Conservation (phyloP, 1,140 invertebrate genomes). For the Piezodorus guildinii region DNA sequence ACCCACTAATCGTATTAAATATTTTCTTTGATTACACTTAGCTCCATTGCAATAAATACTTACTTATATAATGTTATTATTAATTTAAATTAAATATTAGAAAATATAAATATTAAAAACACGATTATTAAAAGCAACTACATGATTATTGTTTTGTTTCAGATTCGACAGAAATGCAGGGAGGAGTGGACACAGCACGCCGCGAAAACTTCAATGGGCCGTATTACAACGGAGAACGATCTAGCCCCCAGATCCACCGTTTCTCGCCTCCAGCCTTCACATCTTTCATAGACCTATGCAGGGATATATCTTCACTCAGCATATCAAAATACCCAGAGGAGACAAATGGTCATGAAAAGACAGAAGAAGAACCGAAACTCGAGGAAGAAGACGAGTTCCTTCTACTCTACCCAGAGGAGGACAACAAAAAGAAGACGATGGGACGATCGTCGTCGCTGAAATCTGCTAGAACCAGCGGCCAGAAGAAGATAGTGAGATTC, state of each 20-base stretch:
- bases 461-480: neutral
- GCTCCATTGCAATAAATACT: too few relatives aligned
- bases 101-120: too few relatives aligned
- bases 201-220: neutral
- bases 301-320: neutral
- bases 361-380: neutral
- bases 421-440: conserved; percentile 3
- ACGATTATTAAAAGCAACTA: too few relatives aligned
- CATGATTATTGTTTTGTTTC: too few relatives aligned
- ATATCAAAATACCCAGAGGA: neutral
- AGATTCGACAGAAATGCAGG: neutral
- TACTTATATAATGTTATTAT: too few relatives aligned
- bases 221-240: neutral
- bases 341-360: neutral
- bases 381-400: conserved; percentile 7
- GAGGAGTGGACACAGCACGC: neutral
- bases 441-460: neutral
- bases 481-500: conserved; percentile 91
- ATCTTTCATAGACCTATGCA: conserved; percentile 1
- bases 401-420: conserved; percentile 12
- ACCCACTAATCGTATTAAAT: too few relatives aligned
- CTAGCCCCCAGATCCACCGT: neutral
- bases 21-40: too few relatives aligned
- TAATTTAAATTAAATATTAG: too few relatives aligned
- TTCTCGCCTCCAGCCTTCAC: conserved; percentile 1